A percentile compares a stretch with the other conserved stretches of the same genome.
phyloP scores from a whole-genome alignment of 2,888 invertebrate species.

The Nowickia ferox region DNA sequence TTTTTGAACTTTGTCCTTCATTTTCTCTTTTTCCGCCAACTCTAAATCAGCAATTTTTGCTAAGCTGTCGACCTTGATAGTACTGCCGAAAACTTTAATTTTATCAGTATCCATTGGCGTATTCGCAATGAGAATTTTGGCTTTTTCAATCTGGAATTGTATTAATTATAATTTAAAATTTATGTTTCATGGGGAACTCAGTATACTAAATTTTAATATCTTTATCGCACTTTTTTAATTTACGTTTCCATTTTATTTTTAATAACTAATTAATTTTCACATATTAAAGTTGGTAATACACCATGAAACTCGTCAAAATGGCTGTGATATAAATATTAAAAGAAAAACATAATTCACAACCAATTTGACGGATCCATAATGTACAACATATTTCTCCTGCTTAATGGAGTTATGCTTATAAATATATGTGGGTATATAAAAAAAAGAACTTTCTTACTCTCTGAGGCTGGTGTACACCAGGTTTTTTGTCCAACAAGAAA shows the following conservation, averaged over 20 bases:
- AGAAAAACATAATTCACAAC: slow-evolving; percentile 81
- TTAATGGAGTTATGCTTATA: neutral
- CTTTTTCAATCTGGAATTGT: slow-evolving; percentile 89
- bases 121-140: slow-evolving; percentile 98
- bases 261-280: too few species aligned
- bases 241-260: too few species aligned
- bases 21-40: slow-evolving; percentile 98
- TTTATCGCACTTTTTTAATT: neutral
- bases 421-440: neutral
- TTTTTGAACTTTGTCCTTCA: slow-evolving; percentile 99
- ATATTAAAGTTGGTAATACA: slow-evolving; percentile 43
- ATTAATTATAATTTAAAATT: neutral
- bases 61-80: slow-evolving; percentile 95
- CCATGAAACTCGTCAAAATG: slow-evolving; percentile 83
- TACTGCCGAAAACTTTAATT: slow-evolving; percentile 98
- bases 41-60: slow-evolving; percentile 98
- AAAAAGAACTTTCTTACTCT: slow-evolving; percentile 75
- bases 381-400: slow-evolving; percentile 64
- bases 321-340: slow-evolving; percentile 81
- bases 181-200: neutral
- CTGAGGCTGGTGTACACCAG: slow-evolving; percentile 99
- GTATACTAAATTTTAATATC: neutral
- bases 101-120: slow-evolving; percentile 99
- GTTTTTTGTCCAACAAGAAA: slow-evolving; percentile 97
- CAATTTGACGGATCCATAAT: slow-evolving; percentile 83